A percentile compares a stretch with the other conserved stretches of the same genome.
These are phyloP conservation scores for Melikaiella ostensackeni DNA, from an alignment of 2,888 invertebrate genomes.

Conservation along the genomic window DNA sequence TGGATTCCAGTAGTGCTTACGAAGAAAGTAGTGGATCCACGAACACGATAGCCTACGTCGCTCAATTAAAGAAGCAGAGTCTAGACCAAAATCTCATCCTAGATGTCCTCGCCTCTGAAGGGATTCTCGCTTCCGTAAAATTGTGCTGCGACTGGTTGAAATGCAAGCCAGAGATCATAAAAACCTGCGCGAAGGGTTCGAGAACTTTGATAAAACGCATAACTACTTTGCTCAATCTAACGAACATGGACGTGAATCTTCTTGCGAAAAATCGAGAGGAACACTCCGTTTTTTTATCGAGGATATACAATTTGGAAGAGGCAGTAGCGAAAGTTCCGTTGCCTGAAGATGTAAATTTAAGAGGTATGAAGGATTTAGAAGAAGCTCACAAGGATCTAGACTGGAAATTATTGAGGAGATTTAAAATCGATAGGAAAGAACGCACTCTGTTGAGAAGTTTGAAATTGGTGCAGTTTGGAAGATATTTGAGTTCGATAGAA, in stretches of 20 bases:
- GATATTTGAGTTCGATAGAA: conserved; percentile 82
- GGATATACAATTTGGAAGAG: conserved; percentile 79
- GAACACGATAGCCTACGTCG: conserved; percentile 56
- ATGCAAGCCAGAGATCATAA: conserved; percentile 87
- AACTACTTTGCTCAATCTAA: conserved; percentile 88
- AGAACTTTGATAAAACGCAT: conserved; percentile 89
- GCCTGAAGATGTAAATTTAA: conserved; percentile 87
- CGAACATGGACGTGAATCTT: conserved; percentile 82
- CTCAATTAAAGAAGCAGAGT: conserved; percentile 61
- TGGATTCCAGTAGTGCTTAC: conserved; percentile 49
- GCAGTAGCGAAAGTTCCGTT: conserved; percentile 83
- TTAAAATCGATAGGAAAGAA: conserved; percentile 81
- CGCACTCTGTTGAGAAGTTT: conserved; percentile 87
- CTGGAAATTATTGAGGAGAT: conserved; percentile 82
- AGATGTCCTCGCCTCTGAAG: conserved; percentile 81
- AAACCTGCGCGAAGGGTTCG: conserved; percentile 88
- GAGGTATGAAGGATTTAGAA: conserved; percentile 84
- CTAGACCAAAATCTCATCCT: conserved; percentile 79
- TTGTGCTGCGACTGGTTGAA: conserved; percentile 91
- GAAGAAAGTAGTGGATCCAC: conserved; percentile 56
- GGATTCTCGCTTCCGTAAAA: conserved; percentile 84
- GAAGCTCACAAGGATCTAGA: conserved; percentile 84
- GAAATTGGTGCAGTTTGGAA: conserved; percentile 89
- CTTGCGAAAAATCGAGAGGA: conserved; percentile 64
- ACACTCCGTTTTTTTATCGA: conserved; percentile 61